A percentile compares a stretch with the other conserved stretches of the same genome.
These are phyloP conservation scores for Thryonomys swinderianus DNA, from an alignment of 2,113 vertebrate genomes.

Conservation along the genomic window DNA sequence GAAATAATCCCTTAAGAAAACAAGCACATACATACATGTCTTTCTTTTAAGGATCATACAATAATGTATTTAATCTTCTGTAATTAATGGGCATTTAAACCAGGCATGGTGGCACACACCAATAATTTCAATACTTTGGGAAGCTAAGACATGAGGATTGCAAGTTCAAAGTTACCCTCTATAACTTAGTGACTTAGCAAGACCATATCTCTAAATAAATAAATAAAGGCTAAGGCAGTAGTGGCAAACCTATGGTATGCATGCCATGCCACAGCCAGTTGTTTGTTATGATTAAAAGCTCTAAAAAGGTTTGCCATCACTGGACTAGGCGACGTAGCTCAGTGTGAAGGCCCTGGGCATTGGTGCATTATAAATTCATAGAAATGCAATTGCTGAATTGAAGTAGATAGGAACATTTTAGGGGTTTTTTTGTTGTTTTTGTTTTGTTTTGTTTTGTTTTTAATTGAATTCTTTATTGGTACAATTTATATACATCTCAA, in stretches of 20 bases:
- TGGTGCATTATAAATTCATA: not conserved
- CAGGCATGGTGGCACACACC: not conserved
- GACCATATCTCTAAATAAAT: not conserved
- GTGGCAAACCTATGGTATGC: not conserved
- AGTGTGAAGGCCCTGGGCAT: not conserved
- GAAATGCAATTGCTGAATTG: not conserved
- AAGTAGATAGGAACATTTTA: not conserved
- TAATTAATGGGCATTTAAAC: not conserved
- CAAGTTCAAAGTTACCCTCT: not conserved
- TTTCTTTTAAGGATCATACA: not conserved
- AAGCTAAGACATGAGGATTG: not conserved
- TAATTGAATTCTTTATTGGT: too few relatives aligned
- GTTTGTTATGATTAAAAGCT: not conserved
- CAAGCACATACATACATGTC: not conserved
- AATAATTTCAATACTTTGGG: not conserved
- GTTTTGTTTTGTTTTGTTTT: too few relatives aligned
- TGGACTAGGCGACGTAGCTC: not conserved
- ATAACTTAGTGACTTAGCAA: not conserved
- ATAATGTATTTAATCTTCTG: conserved; percentile 25
- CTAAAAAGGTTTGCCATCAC: not conserved
- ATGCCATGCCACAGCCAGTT: not conserved
- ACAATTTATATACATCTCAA: too few relatives aligned
- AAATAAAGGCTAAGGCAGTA: not conserved
- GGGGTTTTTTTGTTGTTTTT: too few relatives aligned
- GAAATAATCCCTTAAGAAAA: not conserved